Percentiles rank a stretch among this genome's conserved stretches.
Conservation (phyloP, 1,140 invertebrate species). For the Amphibalanus amphitrite region DNA sequence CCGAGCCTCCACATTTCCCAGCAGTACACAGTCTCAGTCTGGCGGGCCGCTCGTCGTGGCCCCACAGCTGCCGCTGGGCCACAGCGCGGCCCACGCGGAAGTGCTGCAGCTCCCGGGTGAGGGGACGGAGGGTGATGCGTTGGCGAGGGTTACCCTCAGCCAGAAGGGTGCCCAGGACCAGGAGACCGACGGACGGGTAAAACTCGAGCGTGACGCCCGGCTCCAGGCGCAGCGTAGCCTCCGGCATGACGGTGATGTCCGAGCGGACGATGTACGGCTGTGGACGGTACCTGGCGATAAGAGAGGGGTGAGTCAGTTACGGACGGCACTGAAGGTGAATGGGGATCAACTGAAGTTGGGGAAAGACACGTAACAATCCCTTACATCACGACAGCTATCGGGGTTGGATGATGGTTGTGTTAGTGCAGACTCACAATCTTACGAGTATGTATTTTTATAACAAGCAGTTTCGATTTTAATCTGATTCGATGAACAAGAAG, state of each 20-base stretch:
- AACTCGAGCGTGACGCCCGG: conserved; percentile 88
- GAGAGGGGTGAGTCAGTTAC: conserved; percentile 63
- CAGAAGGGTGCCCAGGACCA: conserved; percentile 77
- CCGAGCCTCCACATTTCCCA: neutral
- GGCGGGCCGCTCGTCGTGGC: neutral
- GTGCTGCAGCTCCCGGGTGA: conserved; percentile 19
- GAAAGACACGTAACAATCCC: no score
- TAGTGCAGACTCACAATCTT: no score
- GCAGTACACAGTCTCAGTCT: neutral
- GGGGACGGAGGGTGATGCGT: conserved; percentile 68
- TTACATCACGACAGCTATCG: no score
- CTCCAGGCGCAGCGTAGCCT: conserved; percentile 58
- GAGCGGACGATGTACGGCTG: conserved; percentile 62
- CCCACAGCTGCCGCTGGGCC: conserved; percentile 6
- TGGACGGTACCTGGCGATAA: conserved; percentile 36
- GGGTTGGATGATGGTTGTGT: no score
- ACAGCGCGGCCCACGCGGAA: conserved; percentile 14
- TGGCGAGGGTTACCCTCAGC: conserved; percentile 58
- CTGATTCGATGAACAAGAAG: no score
- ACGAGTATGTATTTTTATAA: no score
- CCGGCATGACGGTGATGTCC: conserved; percentile 95
- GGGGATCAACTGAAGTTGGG: no score
- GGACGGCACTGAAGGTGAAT: conserved; percentile 80
- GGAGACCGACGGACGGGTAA: conserved; percentile 86
- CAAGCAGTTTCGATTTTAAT: no score